A percentile compares a stretch with the other conserved stretches of the same genome.
phyloP scores from a whole-genome alignment of 64 coral and sea anemone species.

The Catalaphyllia jardinei region DNA sequence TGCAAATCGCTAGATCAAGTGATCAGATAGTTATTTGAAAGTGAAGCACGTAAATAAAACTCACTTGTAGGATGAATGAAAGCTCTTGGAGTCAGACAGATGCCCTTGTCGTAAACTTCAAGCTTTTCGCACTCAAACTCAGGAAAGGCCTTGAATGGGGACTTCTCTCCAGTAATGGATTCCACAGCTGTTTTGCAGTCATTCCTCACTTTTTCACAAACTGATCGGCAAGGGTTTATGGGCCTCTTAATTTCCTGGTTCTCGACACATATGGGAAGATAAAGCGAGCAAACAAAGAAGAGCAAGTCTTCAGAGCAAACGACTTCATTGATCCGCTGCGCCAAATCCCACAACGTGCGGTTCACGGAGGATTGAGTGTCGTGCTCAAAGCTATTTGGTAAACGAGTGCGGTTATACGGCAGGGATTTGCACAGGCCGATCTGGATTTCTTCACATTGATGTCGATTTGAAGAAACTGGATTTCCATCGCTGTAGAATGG shows the following conservation, averaged over 20 bases:
- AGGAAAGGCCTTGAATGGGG: background rate
- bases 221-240: conserved; percentile 39
- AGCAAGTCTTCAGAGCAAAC: conserved; percentile 47
- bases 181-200: conserved; percentile 13
- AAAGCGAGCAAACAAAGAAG: conserved; percentile 45
- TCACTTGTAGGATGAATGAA: conserved; percentile 13
- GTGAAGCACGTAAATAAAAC: background rate
- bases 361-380: conserved; percentile 11
- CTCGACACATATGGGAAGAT: conserved; percentile 53
- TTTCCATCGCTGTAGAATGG: background rate
- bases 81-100: conserved; percentile 7
- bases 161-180: background rate
- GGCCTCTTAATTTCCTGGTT: background rate
- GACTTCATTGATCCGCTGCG: background rate
- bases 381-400: conserved; percentile 38
- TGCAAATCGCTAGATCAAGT: too few relatives aligned
- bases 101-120: background rate
- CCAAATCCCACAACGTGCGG: background rate
- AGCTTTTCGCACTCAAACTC: conserved; percentile 2
- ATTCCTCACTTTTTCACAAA: conserved; percentile 56
- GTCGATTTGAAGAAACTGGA: background rate
- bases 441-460: conserved; percentile 24
- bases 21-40: too few relatives aligned
- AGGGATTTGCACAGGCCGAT: conserved; percentile 42
- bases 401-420: conserved; percentile 49